A percentile compares a stretch with the other conserved stretches of the same genome.
phyloP scores from a whole-genome alignment of 30 jellyfish, hydroid and myxozoan genomes.

The Phacellophora camtschatica region DNA sequence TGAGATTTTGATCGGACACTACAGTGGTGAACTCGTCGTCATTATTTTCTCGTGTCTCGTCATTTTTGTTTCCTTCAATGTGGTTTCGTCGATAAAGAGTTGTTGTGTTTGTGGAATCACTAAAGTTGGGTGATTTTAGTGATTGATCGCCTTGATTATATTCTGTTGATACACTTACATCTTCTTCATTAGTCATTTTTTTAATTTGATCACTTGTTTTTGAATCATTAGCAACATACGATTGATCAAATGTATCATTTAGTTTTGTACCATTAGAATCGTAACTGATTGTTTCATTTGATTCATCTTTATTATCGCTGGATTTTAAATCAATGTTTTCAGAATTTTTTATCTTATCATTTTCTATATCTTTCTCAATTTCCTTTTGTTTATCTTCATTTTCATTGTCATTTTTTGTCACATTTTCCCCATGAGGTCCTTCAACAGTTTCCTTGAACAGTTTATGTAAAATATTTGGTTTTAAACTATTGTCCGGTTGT shows the following conservation, averaged over 20 bases:
- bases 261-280: too few relatives aligned
- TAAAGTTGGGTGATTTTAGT: neutral
- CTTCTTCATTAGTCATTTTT: neutral
- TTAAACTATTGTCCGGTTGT: neutral
- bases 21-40: neutral
- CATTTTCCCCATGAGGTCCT: neutral
- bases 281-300: too few relatives aligned
- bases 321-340: neutral
- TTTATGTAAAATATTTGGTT: slow-evolving; percentile 9
- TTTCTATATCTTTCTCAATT: neutral
- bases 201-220: neutral
- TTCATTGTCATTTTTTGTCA: neutral
- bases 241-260: neutral
- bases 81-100: slow-evolving; percentile 10
- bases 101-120: neutral
- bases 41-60: neutral
- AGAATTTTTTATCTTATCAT: neutral
- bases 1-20: neutral
- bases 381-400: neutral
- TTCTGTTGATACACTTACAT: too few relatives aligned
- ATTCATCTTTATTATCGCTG: too few relatives aligned
- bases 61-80: slow-evolving; percentile 27
- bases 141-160: neutral
- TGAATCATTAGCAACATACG: neutral
- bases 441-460: slow-evolving; percentile 24